Evolutionary conservation across 1,140 invertebrate genomes (phyloP).

Genomic region (Homalodisca vitripennis): DNA sequence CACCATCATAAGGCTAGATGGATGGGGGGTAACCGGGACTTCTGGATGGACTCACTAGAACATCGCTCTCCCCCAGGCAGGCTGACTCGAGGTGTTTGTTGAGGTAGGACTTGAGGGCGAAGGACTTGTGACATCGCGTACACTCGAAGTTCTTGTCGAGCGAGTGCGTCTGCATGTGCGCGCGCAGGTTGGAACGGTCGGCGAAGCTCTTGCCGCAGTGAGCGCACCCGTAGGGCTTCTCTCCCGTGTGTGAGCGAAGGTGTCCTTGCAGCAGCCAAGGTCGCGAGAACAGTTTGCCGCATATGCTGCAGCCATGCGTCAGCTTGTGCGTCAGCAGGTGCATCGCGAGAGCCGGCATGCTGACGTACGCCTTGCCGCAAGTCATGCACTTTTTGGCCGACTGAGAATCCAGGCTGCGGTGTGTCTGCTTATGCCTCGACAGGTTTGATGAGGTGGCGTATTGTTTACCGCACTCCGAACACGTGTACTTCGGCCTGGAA

Average conservation of each 20-base stretch:
- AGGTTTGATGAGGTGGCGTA: slow-evolving; percentile 97
- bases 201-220: slow-evolving; percentile 99
- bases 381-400: slow-evolving; percentile 92
- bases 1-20: slow-evolving; percentile 16
- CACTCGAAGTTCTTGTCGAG: slow-evolving; percentile 89
- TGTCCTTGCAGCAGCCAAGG: slow-evolving; percentile 94
- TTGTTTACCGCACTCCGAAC: slow-evolving; percentile 92
- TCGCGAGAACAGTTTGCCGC: slow-evolving; percentile 89
- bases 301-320: slow-evolving; percentile 89
- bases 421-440: slow-evolving; percentile 90
- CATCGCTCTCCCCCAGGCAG: slow-evolving; percentile 62
- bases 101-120: slow-evolving; percentile 95
- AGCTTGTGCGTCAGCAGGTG: slow-evolving; percentile 90
- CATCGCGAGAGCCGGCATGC: slow-evolving; percentile 97
- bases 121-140: slow-evolving; percentile 85
- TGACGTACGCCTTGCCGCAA: slow-evolving; percentile 95
- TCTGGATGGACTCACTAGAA: not conserved
- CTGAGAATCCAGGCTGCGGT: slow-evolving; percentile 88
- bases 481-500: slow-evolving; percentile 72
- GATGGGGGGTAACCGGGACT: slow-evolving; percentile 18
- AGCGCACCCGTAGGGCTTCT: slow-evolving; percentile 98
- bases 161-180: slow-evolving; percentile 94
- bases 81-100: slow-evolving; percentile 96
- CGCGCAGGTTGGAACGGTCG: slow-evolving; percentile 90
- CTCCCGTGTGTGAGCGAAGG: slow-evolving; percentile 94